These are phyloP conservation scores for Lamprotornis superbus DNA, from an alignment of 2,113 vertebrate genomes.

Conservation along the genomic window DNA sequence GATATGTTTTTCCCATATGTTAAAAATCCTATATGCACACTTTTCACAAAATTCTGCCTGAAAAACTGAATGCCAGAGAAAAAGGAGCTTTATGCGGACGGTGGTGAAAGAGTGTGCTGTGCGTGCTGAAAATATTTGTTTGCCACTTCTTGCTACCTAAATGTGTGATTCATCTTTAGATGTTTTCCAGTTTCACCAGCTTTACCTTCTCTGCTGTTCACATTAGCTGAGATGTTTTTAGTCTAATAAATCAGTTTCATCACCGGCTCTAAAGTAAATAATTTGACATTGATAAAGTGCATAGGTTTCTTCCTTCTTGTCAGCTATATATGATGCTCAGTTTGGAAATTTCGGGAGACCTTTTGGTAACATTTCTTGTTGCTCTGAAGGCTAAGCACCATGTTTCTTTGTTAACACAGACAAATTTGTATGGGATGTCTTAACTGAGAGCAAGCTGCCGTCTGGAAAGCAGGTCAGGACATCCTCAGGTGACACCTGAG, in stretches of 20 bases:
- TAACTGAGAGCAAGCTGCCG: background rate
- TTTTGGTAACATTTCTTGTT: background rate
- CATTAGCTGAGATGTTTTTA: background rate
- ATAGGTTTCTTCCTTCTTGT: background rate
- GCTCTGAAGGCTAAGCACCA: background rate
- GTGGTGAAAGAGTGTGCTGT: background rate
- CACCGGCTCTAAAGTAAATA: background rate
- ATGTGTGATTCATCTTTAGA: background rate
- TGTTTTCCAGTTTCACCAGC: background rate
- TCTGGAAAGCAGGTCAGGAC: background rate
- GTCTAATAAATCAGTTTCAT: background rate
- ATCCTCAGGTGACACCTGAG: background rate
- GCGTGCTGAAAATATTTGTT: background rate
- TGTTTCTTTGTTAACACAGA: background rate
- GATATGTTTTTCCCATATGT: background rate
- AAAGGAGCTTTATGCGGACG: background rate
- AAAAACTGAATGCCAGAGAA: background rate
- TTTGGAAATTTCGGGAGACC: background rate
- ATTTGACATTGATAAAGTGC: background rate
- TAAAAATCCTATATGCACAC: background rate
- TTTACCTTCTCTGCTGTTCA: background rate
- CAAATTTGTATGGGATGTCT: background rate
- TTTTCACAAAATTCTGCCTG: background rate
- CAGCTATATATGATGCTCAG: background rate
- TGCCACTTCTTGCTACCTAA: background rate